Percentiles rank a stretch among this genome's conserved stretches.
These are phyloP conservation scores for Luscinia megarhynchos DNA, from an alignment of 2,797 vertebrate species.

Conservation along the genomic window DNA sequence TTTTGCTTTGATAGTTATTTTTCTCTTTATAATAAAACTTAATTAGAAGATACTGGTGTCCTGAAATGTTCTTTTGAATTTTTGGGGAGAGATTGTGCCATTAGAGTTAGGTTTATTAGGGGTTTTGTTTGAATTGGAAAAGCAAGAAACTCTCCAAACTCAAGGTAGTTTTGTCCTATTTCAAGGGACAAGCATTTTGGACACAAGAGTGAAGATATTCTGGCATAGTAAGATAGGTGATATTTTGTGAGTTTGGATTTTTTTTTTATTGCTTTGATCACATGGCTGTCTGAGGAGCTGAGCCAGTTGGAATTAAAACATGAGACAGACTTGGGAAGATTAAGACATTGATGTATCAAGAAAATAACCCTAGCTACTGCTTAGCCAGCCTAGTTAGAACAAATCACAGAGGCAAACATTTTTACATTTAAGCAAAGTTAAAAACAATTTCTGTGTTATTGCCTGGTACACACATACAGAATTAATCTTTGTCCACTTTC, in stretches of 20 bases:
- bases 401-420: background rate
- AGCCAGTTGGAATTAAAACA: background rate
- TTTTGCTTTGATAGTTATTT: background rate
- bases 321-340: background rate
- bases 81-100: background rate
- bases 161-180: background rate
- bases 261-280: background rate
- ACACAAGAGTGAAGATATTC: background rate
- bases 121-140: background rate
- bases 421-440: background rate
- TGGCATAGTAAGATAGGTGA: background rate
- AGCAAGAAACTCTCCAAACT: background rate
- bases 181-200: background rate
- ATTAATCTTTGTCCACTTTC: background rate
- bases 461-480: background rate
- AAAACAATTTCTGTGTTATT: background rate
- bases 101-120: background rate
- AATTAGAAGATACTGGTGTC: background rate
- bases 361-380: background rate
- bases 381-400: background rate
- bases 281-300: background rate
- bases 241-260: background rate
- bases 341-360: background rate
- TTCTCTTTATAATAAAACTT: constrained; percentile 2
- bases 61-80: background rate